Conservation (phyloP, 2,888 invertebrate genomes). For the Clostera curtula region DNA sequence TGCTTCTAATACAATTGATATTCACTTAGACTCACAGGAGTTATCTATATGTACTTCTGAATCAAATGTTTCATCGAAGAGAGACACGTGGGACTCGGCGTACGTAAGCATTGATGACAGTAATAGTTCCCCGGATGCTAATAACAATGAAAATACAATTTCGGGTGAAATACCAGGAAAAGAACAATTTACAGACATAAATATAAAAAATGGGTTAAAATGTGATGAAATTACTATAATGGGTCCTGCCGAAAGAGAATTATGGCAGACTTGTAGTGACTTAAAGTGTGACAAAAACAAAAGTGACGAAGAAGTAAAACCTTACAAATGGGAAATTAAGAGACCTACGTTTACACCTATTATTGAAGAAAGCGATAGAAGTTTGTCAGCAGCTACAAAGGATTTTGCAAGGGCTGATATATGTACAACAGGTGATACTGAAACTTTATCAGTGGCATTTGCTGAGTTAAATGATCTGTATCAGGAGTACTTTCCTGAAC, state of each 20-base stretch:
- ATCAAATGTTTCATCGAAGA: constrained; percentile 42
- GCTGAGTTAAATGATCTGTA: constrained; percentile 61
- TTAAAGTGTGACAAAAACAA: constrained; percentile 30
- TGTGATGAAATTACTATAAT: constrained; percentile 44
- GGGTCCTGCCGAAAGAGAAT: constrained; percentile 65
- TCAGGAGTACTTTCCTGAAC: constrained; percentile 47
- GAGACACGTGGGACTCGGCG: constrained; percentile 70
- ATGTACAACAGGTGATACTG: constrained; percentile 34
- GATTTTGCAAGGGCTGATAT: constrained; percentile 26
- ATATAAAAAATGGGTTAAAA: constrained; percentile 26
- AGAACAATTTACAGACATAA: constrained; percentile 33
- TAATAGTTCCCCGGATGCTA: constrained; percentile 58
- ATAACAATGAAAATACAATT: constrained; percentile 45
- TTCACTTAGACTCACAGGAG: constrained; percentile 28
- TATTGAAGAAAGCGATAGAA: constrained; percentile 60
- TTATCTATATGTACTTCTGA: constrained; percentile 25
- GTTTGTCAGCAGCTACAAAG: constrained; percentile 40
- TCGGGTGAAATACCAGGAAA: constrained; percentile 36
- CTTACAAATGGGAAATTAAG: constrained; percentile 41
- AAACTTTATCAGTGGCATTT: constrained; percentile 61
- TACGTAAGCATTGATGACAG: constrained; percentile 72
- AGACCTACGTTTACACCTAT: constrained; percentile 57
- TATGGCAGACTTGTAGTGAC: constrained; percentile 53
- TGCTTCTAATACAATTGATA: constrained; percentile 28
- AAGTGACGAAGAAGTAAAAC: constrained; percentile 35